Percentiles rank a stretch among this genome's conserved stretches.
phyloP scores from a whole-genome alignment of 2,888 invertebrate genomes.

The Dynastes tityus region DNA sequence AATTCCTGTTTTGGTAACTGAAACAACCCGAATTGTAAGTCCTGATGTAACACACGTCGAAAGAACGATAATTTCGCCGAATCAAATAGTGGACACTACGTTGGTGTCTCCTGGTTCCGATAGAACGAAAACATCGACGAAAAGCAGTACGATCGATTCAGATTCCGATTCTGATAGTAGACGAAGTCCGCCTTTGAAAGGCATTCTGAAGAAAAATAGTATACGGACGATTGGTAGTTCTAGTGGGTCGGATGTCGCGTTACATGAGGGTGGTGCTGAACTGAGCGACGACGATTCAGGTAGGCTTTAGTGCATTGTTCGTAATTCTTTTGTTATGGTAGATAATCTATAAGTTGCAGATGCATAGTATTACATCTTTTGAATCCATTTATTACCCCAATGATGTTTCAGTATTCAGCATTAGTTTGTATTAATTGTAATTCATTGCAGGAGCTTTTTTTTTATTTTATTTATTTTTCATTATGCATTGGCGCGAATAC shows the following conservation, averaged over 20 bases:
- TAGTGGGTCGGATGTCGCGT: constrained; percentile 77
- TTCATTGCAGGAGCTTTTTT: too few species aligned
- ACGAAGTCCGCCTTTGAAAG: constrained; percentile 66
- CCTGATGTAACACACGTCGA: constrained; percentile 60
- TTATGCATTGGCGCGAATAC: too few species aligned
- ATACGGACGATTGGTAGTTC: constrained; percentile 75
- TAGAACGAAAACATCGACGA: constrained; percentile 61
- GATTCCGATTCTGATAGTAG: constrained; percentile 70
- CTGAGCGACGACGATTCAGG: constrained; percentile 78
- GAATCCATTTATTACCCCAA: background rate
- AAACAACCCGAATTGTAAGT: constrained; percentile 63
- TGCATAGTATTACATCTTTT: constrained; percentile 45
- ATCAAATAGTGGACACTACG: constrained; percentile 60
- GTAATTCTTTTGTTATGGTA: constrained; percentile 46
- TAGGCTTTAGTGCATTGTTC: constrained; percentile 64
- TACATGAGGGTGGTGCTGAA: constrained; percentile 77
- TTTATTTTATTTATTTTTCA: too few species aligned
- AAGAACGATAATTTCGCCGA: constrained; percentile 59
- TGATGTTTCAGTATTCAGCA: too few species aligned
- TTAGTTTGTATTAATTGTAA: too few species aligned
- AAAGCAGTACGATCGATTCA: constrained; percentile 67
- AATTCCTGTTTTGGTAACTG: constrained; percentile 70
- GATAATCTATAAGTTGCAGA: constrained; percentile 38
- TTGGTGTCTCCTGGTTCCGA: constrained; percentile 64
- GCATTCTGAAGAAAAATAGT: constrained; percentile 67